A percentile compares a stretch with the other conserved stretches of the same genome.
phyloP scores from a whole-genome alignment of 2,888 invertebrate species.

The Phengaris arion region DNA sequence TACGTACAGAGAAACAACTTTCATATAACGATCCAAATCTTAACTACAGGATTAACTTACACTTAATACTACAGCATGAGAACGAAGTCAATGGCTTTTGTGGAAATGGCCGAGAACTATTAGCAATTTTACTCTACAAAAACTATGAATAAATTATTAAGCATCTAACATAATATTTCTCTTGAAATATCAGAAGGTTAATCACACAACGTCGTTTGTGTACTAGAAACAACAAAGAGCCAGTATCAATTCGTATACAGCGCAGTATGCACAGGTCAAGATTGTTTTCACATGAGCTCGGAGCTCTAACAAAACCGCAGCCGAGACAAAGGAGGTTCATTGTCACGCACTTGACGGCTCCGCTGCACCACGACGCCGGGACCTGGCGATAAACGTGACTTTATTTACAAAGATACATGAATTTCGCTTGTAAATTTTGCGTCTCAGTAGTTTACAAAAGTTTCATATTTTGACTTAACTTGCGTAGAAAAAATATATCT shows the following conservation, averaged over 20 bases:
- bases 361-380: conserved; percentile 37
- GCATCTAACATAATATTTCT: too few species aligned
- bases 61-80: too few species aligned
- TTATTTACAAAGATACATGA: conserved; percentile 1
- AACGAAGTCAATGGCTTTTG: too few species aligned
- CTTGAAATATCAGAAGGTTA: background rate
- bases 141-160: too few species aligned
- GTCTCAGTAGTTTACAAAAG: background rate
- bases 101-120: too few species aligned
- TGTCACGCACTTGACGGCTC: conserved; percentile 44
- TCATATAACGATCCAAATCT: too few species aligned
- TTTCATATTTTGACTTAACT: too few species aligned
- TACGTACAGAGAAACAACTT: too few species aligned
- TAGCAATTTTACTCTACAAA: background rate
- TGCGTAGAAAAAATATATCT: too few species aligned
- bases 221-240: conserved; percentile 11
- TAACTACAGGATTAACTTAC: too few species aligned
- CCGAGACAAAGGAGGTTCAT: conserved; percentile 48
- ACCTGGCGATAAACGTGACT: conserved; percentile 1
- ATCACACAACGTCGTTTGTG: background rate
- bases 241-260: conserved; percentile 21
- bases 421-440: background rate
- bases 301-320: conserved; percentile 48
- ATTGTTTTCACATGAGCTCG: conserved; percentile 47
- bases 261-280: conserved; percentile 44